Evolutionary conservation across 2,797 vertebrate species (phyloP), one percentile per base, ranked within the genome.

Genomic region (Cheirogaleus major): DNA sequence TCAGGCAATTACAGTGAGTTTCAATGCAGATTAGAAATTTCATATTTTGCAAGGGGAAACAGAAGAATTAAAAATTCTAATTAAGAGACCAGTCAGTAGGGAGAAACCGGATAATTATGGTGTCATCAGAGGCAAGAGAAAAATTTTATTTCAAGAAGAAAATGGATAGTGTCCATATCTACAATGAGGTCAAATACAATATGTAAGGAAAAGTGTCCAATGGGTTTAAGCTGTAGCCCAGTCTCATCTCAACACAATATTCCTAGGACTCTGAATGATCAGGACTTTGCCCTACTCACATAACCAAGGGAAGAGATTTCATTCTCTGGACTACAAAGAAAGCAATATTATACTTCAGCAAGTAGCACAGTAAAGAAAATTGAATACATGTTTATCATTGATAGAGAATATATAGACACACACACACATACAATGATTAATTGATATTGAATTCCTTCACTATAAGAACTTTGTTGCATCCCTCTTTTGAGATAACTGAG

Each of bases 291-390:
- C 30, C 41, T 35, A 43, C 78, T 43, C 17, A 50, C 30, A 23
- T 69, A 67, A 84, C 15, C 81, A 10, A 82, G 25, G 20, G 65
- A 89, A 85, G 5, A 23, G 30, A 67, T 32, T 35, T 35, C 45
- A 57, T 63, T 79, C 27, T 52, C 45, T 65, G 23, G 11, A 25
- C 72, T 78, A 73, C 5, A 67, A 23, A 79, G 65, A 0, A 30
- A 61, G 43, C 11, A 38, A 18, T 41, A 32, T n/a, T 11, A 18
- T 32, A 72, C 45, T 55, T 52, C 65, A 95, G 32, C 3, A 85
- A 86, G 25, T 79, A 92, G 20, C 45, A 87, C 8, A 81, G 23
- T 55, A 95, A 81, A 80, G 18, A 93, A 95, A 94, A 92, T 2
- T 38, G 73, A 80, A 82, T 57, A 85, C 86, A 87, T 83, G 10